Base-by-base conservation (phyloP, 2,888 invertebrate genomes). In the Aphidius colemani region DNA sequence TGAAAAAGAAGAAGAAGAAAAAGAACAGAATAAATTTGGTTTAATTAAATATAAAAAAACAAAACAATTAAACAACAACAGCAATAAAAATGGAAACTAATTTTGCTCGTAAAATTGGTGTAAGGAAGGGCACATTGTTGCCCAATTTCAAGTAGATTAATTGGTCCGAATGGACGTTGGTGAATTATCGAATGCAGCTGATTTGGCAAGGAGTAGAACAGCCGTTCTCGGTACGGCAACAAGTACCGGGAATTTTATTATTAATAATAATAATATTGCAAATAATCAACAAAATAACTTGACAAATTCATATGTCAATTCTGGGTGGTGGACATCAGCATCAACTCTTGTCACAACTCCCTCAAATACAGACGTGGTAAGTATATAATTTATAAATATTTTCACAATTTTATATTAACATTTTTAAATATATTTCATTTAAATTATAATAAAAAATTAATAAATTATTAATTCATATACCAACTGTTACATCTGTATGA, bases 311-410 rank as follows among this genome's bases (percentile, higher is more conserved):
- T 30, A 70, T 66, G 67, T 71, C 63, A 77, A 72, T 68, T 69
- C 74, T 67, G 78, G 79, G 72, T 80, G 80, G 80, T 80, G 80
- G 80, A 75, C 78, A 68, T 75, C 80, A 69, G 75, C 77, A 70
- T 75, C 78, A 70, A 76, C 75, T 56, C 74, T 77, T 66, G 72
- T 76, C 71, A 75, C 78, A 63, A 72, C 77, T 67, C 72, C 78
- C 50, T 74, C 78, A 56, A 80, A 79, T 70, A 77, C 79, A 71
- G 80, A 80, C 78, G 79, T 79, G 77, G 80, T 80, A 66, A 77
- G 77, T 56, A 41, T 46, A 58, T 40, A 6, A 51, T n/a, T 7
- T 13, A 10, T 48, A 48, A 48, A 10, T 48, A 48, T 45, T 18
- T 18, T 18, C 13, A 18, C 13, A 18, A 18, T 18, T 18, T 18